Conservation (phyloP, 2,888 invertebrate genomes). For the Lordiphosa andalusiaca region DNA sequence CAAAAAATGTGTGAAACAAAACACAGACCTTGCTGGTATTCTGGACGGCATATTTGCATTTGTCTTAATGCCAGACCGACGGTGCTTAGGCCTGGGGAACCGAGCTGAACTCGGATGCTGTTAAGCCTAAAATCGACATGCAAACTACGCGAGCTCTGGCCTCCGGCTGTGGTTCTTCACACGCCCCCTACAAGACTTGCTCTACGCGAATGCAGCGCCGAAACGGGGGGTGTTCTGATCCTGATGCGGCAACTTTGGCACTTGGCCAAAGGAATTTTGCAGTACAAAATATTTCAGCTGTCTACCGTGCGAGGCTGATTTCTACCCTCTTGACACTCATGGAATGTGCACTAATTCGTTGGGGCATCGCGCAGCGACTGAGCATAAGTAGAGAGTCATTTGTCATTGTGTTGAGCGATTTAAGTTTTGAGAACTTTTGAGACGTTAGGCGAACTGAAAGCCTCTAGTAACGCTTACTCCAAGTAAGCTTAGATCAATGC, state of each 20-base stretch:
- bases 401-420: no score
- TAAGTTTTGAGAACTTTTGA: no score
- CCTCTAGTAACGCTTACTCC: no score
- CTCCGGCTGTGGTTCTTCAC: constrained; percentile 50
- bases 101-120: constrained; percentile 53
- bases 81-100: constrained; percentile 42
- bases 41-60: constrained; percentile 63
- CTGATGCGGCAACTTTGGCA: constrained; percentile 61
- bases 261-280: constrained; percentile 65
- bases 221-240: neutral
- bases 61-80: constrained; percentile 58
- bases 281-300: no score
- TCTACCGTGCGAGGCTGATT: no score
- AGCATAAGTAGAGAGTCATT: no score
- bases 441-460: no score
- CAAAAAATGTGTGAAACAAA: constrained; percentile 31
- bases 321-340: no score
- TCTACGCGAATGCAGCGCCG: neutral
- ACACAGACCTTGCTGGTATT: constrained; percentile 41
- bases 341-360: no score
- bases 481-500: no score
- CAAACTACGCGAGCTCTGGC: constrained; percentile 50
- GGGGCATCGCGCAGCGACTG: no score
- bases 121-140: constrained; percentile 61
- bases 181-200: constrained; percentile 20